Conservation (phyloP, 2,888 invertebrate genomes). For the Hermodice carunculata region DNA sequence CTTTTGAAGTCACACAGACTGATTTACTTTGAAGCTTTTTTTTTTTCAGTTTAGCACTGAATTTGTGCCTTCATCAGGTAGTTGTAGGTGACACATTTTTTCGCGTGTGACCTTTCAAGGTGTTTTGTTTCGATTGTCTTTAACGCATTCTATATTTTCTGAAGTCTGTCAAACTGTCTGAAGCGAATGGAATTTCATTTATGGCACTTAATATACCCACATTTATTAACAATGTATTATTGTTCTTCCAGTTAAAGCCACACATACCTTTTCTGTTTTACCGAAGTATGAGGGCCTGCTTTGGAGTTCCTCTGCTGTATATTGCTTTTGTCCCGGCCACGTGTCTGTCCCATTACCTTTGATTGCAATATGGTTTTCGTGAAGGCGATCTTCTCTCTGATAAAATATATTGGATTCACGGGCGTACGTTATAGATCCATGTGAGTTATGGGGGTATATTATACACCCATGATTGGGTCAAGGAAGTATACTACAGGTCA, state of each 20-base stretch:
- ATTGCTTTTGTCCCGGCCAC: conserved; percentile 41
- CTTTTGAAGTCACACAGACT: too few relatives aligned
- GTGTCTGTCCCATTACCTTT: conserved; percentile 37
- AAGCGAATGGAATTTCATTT: background rate
- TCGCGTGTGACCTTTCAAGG: too few relatives aligned
- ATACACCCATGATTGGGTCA: too few relatives aligned
- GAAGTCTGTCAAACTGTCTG: background rate
- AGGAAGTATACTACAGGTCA: too few relatives aligned
- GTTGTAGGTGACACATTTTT: too few relatives aligned
- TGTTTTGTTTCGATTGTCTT: too few relatives aligned
- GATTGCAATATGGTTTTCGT: conserved; percentile 41
- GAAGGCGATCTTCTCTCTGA: conserved; percentile 35
- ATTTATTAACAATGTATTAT: background rate
- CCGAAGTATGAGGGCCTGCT: background rate
- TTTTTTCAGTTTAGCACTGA: too few relatives aligned
- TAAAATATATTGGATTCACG: too few relatives aligned
- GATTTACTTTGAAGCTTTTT: too few relatives aligned
- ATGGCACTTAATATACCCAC: background rate
- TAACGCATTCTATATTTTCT: background rate
- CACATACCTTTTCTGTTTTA: background rate
- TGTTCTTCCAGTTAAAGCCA: background rate
- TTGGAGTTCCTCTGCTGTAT: conserved; percentile 42
- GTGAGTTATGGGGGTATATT: too few relatives aligned
- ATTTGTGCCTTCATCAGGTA: too few relatives aligned
- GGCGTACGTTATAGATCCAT: too few relatives aligned